These are phyloP conservation scores for Coelogynopora nodosa DNA, from an alignment of 2,888 invertebrate species.

Conservation along the genomic window DNA sequence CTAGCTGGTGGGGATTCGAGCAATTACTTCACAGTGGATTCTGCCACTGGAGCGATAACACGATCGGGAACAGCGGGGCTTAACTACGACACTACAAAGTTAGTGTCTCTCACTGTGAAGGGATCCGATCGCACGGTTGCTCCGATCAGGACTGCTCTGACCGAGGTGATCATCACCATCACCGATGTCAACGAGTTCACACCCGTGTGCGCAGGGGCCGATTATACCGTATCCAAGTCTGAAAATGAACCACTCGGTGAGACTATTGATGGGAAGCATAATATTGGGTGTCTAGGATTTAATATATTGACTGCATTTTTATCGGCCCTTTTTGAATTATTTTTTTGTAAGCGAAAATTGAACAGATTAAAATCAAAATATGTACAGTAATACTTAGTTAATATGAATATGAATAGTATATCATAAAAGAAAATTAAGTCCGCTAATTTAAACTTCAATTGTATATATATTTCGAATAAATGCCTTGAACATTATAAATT, in stretches of 20 bases:
- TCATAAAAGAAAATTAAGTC: too few relatives aligned
- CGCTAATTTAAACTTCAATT: too few relatives aligned
- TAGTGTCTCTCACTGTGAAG: not conserved
- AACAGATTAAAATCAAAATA: too few relatives aligned
- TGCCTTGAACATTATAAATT: too few relatives aligned
- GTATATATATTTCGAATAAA: too few relatives aligned
- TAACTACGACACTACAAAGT: not conserved
- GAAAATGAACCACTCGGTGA: not conserved
- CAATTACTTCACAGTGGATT: not conserved
- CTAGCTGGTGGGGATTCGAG: not conserved
- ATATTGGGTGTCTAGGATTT: too few relatives aligned
- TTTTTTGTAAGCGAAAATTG: too few relatives aligned
- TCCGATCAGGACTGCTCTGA: not conserved
- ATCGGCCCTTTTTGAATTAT: too few relatives aligned
- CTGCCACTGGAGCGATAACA: slow-evolving; percentile 16
- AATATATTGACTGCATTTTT: too few relatives aligned
- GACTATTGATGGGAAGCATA: too few relatives aligned
- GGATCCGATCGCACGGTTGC: not conserved
- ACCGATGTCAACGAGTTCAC: not conserved
- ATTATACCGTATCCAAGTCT: not conserved
- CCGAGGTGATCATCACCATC: not conserved
- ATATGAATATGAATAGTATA: too few relatives aligned
- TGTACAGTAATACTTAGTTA: too few relatives aligned
- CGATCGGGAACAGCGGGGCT: not conserved
- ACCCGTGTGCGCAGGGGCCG: not conserved